A percentile compares a stretch with the other conserved stretches of the same genome.
phyloP scores from a whole-genome alignment of 2,797 vertebrate species.

The Lithobates pipiens region DNA sequence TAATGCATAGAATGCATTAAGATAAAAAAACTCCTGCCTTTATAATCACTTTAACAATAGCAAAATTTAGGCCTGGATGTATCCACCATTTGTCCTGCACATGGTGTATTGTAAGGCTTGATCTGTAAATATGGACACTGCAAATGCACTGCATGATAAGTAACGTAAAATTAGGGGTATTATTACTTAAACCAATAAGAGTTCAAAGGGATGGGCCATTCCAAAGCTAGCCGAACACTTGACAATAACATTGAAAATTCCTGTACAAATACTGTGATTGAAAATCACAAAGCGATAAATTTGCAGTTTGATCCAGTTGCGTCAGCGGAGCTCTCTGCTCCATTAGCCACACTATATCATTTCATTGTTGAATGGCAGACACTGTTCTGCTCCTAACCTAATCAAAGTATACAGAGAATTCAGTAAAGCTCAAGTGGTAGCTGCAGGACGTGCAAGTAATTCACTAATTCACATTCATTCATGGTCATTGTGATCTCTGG shows the following conservation, averaged over 20 bases:
- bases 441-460: constrained; percentile 44
- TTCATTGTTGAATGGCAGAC: constrained; percentile 44
- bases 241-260: constrained; percentile 25
- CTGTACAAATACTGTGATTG: constrained; percentile 38
- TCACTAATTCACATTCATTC: constrained; percentile 10
- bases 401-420: constrained; percentile 49
- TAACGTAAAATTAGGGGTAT: neutral
- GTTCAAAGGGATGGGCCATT: neutral
- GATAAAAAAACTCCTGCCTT: no score
- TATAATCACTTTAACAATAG: no score
- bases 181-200: constrained; percentile 8
- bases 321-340: constrained; percentile 34
- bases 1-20: no score
- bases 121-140: no score
- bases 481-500: neutral
- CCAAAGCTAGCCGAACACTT: neutral
- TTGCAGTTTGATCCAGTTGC: constrained; percentile 10
- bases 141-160: no score
- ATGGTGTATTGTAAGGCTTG: no score
- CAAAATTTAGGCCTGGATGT: no score
- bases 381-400: constrained; percentile 54
- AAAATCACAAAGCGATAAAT: constrained; percentile 21
- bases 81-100: no score
- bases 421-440: constrained; percentile 35
- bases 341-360: constrained; percentile 42